These are phyloP conservation scores for Nineta flava DNA, from an alignment of 2,888 invertebrate genomes.

Conservation along the genomic window DNA sequence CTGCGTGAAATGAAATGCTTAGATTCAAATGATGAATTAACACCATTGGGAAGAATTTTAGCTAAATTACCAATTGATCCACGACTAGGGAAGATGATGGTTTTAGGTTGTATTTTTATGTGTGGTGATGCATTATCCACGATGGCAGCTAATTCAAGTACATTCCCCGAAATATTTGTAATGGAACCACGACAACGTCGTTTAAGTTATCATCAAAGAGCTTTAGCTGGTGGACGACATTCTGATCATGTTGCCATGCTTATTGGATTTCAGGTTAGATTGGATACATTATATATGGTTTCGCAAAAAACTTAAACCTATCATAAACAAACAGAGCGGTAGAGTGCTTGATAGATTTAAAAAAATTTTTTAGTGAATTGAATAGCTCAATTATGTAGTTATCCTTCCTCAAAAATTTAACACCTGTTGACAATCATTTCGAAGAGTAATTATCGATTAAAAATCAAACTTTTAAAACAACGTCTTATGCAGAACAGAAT, in stretches of 20 bases:
- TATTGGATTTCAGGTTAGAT: conserved; percentile 63
- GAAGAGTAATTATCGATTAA: too few species aligned
- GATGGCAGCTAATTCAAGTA: conserved; percentile 89
- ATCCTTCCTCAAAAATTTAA: too few species aligned
- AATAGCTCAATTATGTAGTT: too few species aligned
- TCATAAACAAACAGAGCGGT: too few species aligned
- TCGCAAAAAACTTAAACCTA: too few species aligned
- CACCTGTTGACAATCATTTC: too few species aligned
- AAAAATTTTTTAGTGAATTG: too few species aligned
- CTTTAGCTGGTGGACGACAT: conserved; percentile 69
- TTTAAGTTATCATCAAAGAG: conserved; percentile 69
- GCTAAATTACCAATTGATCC: conserved; percentile 94
- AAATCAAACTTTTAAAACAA: too few species aligned
- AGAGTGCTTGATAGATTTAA: too few species aligned
- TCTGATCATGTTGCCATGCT: conserved; percentile 95
- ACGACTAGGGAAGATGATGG: conserved; percentile 91
- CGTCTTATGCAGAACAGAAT: too few species aligned
- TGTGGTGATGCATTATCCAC: conserved; percentile 83
- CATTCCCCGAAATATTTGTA: conserved; percentile 87
- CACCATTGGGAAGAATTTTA: conserved; percentile 82
- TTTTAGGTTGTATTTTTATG: conserved; percentile 80
- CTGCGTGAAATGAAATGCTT: conserved; percentile 80
- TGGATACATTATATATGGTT: background rate
- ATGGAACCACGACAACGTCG: conserved; percentile 59
- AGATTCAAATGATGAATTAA: conserved; percentile 73